phyloP scores from a whole-genome alignment of 2,888 invertebrate genomes.

The Drepana falcataria region DNA sequence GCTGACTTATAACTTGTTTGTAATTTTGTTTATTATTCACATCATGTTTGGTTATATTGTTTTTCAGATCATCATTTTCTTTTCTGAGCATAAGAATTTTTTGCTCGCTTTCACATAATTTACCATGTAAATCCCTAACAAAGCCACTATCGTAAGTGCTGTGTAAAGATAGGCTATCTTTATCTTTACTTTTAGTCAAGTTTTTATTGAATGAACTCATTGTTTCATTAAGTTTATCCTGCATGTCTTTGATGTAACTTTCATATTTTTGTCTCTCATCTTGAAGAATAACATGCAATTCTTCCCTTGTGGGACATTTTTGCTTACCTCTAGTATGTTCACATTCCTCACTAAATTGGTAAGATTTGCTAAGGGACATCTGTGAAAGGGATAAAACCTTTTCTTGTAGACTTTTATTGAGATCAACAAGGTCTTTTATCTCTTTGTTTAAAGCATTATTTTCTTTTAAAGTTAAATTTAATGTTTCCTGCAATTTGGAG shows the following conservation, averaged over 20 bases:
- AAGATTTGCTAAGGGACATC: slow-evolving; percentile 26
- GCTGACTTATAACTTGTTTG: slow-evolving; percentile 62
- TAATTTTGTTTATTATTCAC: slow-evolving; percentile 54
- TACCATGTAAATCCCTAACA: slow-evolving; percentile 60
- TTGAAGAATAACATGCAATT: slow-evolving; percentile 54
- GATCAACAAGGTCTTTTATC: slow-evolving; percentile 67
- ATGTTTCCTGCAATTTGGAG: slow-evolving; percentile 38
- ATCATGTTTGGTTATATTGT: slow-evolving; percentile 30
- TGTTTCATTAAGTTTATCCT: slow-evolving; percentile 59
- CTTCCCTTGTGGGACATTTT: slow-evolving; percentile 54
- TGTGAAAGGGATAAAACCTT: slow-evolving; percentile 49
- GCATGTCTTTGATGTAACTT: slow-evolving; percentile 47
- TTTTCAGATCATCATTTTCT: slow-evolving; percentile 65
- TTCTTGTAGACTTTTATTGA: slow-evolving; percentile 71
- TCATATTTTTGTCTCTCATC: slow-evolving; percentile 70
- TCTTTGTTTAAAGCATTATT: slow-evolving; percentile 65
- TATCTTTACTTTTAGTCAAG: slow-evolving; percentile 40
- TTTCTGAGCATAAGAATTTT: slow-evolving; percentile 66
- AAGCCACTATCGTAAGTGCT: slow-evolving; percentile 39
- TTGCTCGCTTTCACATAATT: slow-evolving; percentile 71
- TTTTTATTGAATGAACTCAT: slow-evolving; percentile 56
- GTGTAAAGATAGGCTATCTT: slow-evolving; percentile 22
- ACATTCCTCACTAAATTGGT: slow-evolving; percentile 26
- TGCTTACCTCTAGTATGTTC: slow-evolving; percentile 25
- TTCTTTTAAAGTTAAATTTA: slow-evolving; percentile 45